Base-by-base conservation (phyloP, 2,888 invertebrate species). In the Drosophila eohydei region DNA sequence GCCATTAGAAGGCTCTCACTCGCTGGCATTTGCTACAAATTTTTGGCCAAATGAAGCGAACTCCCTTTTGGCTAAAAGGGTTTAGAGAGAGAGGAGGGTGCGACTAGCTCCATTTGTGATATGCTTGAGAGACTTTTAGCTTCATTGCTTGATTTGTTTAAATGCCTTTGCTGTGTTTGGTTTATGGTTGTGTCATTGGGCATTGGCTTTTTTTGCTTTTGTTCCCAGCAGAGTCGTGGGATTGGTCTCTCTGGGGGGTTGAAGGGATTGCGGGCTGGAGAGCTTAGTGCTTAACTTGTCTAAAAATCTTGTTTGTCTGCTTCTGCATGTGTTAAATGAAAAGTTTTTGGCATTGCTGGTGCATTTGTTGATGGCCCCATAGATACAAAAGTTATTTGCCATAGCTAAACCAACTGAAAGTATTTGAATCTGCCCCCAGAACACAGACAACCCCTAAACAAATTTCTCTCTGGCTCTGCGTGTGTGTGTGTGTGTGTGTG, bases 141-240 rank as follows among this genome's bases (percentile, higher is more conserved):
- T 82, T 84, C 81, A 85, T 86, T 86, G 89, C 87, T 87, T 87
- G 89, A 89, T 87, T 89, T 89, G 86, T 84, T 89, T 89, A 89
- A 87, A 87, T 87, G 85, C 84, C 86, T 87, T 87, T 87, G 77
- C 82, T 84, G 81, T 87, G 88, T 87, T 88, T 87, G 89, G 89
- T 84, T 88, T 88, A 85, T 88, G 84, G 84, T 81, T 85, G 73
- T 79, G 80, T 74, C 78, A 78, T 78, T 79, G 78, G 79, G 67
- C 78, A 74, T 74, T 74, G 59, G 60, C 34, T 60, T 65, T 55
- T 69, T 78, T 63, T 50, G 16, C 26, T 71, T 78, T 63, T 50
- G 26, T 21, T 32, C 9, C 32, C 30, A 50, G 46, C 26, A 21
- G 28, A 40, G 38, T 40, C n/a, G 14, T 40, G 26, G 14, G 58